A percentile compares a stretch with the other conserved stretches of the same genome.
These are phyloP conservation scores for Glaucidium brasilianum DNA, from an alignment of 2,113 vertebrate genomes.

Conservation along the genomic window DNA sequence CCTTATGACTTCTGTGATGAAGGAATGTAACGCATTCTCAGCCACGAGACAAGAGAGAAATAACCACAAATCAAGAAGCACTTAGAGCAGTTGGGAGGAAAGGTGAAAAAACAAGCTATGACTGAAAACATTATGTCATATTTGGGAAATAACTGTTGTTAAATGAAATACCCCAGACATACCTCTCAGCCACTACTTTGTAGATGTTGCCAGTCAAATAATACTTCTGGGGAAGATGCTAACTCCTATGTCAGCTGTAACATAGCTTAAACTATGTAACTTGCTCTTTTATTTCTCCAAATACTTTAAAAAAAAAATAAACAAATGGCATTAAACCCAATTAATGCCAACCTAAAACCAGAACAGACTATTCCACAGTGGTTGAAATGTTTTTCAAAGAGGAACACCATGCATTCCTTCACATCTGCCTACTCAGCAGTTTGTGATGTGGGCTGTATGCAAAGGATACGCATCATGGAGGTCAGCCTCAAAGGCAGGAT, in stretches of 20 bases:
- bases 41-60: background rate
- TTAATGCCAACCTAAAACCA: background rate
- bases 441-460: background rate
- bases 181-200: background rate
- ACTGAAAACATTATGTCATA: background rate
- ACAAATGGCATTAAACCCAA: background rate
- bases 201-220: background rate
- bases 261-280: too few species aligned
- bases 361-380: background rate
- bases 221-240: background rate
- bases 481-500: background rate
- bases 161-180: background rate
- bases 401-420: rapidly evolving
- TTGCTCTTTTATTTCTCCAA: background rate
- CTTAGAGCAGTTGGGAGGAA: background rate
- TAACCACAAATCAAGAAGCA: background rate
- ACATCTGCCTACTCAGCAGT: background rate
- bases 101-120: background rate
- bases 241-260: background rate
- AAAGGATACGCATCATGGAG: background rate
- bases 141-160: background rate
- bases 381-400: background rate
- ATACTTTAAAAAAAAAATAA: background rate
- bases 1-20: background rate
- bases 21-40: background rate